Conservation (phyloP, 2,797 vertebrate species). For the Erethizon dorsatum region DNA sequence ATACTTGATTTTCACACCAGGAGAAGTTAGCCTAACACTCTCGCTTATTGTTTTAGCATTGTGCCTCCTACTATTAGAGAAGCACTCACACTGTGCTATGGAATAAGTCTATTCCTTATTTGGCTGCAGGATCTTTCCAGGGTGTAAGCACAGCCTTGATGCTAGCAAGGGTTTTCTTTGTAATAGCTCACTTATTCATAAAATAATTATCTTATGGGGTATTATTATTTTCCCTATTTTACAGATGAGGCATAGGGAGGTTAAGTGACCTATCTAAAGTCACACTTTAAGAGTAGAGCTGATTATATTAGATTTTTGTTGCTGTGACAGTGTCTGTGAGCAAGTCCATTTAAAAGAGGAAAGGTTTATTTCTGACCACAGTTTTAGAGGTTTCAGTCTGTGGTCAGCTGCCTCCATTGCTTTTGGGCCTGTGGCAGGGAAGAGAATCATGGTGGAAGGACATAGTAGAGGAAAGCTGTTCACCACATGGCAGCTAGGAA, state of each 20-base stretch:
- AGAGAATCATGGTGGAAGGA: background rate
- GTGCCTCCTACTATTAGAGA: accelerated
- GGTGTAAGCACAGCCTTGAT: background rate
- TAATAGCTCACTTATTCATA: background rate
- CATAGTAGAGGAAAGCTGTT: background rate
- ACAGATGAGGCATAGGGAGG: background rate
- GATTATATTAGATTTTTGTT: background rate
- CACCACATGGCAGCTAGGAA: background rate
- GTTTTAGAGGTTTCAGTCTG: background rate
- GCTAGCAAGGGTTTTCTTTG: background rate
- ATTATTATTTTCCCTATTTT: background rate
- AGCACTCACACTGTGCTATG: background rate
- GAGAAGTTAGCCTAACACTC: background rate
- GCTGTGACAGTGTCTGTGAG: background rate
- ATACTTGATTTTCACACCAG: background rate
- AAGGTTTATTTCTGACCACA: background rate
- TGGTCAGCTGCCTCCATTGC: background rate
- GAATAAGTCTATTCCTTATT: background rate
- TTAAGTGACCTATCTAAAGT: background rate
- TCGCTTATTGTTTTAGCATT: background rate
- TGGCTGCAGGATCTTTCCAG: background rate
- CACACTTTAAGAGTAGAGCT: background rate
- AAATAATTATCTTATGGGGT: background rate
- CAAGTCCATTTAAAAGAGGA: background rate
- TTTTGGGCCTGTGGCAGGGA: background rate